phyloP scores from a whole-genome alignment of 2,888 invertebrate species.

The Thera obeliscata region DNA sequence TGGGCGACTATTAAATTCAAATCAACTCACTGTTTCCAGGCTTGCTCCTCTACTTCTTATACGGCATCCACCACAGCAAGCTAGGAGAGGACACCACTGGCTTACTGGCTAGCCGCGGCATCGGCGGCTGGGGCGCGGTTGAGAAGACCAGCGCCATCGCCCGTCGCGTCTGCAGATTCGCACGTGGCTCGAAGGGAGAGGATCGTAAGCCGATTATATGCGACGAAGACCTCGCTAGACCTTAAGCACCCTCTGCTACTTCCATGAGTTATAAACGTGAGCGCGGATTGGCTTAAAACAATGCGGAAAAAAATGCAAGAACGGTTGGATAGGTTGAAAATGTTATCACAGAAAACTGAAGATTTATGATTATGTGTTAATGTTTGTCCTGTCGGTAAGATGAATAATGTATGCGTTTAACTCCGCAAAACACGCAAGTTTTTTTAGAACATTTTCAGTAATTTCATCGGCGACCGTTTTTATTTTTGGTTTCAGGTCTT shows the following conservation, averaged over 20 bases:
- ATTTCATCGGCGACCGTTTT: not conserved
- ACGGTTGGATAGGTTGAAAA: not conserved
- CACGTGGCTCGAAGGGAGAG: slow-evolving; percentile 69
- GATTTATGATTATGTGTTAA: no score
- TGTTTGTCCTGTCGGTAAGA: not conserved
- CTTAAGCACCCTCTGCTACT: slow-evolving; percentile 35
- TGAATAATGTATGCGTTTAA: not conserved
- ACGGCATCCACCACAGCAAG: slow-evolving; percentile 94
- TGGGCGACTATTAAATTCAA: not conserved
- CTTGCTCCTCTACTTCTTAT: slow-evolving; percentile 91
- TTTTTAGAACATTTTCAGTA: not conserved
- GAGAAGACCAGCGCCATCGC: slow-evolving; percentile 75
- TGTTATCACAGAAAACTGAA: no score
- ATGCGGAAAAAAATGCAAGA: not conserved
- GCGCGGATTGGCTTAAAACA: not conserved
- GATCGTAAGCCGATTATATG: slow-evolving; percentile 78
- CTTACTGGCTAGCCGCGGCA: slow-evolving; percentile 67
- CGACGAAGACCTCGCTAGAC: slow-evolving; percentile 73
- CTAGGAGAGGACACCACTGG: slow-evolving; percentile 86
- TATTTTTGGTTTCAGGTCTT: slow-evolving; percentile 25
- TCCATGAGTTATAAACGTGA: not conserved
- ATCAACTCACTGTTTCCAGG: slow-evolving; percentile 78
- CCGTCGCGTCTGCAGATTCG: slow-evolving; percentile 70
- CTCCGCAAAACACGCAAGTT: not conserved
- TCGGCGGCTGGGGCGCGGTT: slow-evolving; percentile 77